phyloP scores from a whole-genome alignment of 1,140 invertebrate genomes.

The Drosophila bipectinata region DNA sequence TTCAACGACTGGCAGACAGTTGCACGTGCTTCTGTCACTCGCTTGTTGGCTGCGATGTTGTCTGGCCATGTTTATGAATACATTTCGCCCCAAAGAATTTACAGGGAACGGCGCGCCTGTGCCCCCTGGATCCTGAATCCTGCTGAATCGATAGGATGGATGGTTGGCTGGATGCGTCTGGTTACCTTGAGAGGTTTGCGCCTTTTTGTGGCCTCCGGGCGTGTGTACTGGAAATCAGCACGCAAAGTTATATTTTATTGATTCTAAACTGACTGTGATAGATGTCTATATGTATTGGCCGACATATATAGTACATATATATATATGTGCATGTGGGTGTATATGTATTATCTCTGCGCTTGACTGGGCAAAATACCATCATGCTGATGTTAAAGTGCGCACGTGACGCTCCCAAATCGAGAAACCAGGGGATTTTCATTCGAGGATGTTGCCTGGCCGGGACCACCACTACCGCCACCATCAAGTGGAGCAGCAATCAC shows the following conservation, averaged over 20 bases:
- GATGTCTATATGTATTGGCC: constrained; percentile 31
- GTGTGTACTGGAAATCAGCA: constrained; percentile 63
- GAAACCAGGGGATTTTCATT: constrained; percentile 20
- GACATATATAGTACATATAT: not conserved
- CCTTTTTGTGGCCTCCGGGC: constrained; percentile 46
- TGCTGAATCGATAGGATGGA: constrained; percentile 6
- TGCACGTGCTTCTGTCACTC: constrained; percentile 78
- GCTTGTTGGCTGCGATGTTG: constrained; percentile 74
- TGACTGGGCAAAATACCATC: constrained; percentile 71
- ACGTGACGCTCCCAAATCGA: constrained; percentile 59
- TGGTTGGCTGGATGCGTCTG: constrained; percentile 14
- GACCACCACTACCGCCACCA: not conserved
- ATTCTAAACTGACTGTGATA: constrained; percentile 78
- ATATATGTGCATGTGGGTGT: not conserved
- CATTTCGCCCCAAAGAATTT: constrained; percentile 45
- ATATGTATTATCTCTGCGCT: constrained; percentile 46
- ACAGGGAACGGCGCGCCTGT: no score
- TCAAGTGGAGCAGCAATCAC: constrained; percentile 71
- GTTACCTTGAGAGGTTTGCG: constrained; percentile 59
- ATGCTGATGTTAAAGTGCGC: constrained; percentile 76
- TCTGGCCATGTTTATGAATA: constrained; percentile 77
- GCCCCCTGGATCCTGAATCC: not conserved
- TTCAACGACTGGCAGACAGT: constrained; percentile 38
- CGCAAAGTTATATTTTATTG: constrained; percentile 81
- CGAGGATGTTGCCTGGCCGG: not conserved